These are phyloP conservation scores for Thalassarche chlororhynchos DNA, from an alignment of 2,113 vertebrate genomes.

Conservation along the genomic window DNA sequence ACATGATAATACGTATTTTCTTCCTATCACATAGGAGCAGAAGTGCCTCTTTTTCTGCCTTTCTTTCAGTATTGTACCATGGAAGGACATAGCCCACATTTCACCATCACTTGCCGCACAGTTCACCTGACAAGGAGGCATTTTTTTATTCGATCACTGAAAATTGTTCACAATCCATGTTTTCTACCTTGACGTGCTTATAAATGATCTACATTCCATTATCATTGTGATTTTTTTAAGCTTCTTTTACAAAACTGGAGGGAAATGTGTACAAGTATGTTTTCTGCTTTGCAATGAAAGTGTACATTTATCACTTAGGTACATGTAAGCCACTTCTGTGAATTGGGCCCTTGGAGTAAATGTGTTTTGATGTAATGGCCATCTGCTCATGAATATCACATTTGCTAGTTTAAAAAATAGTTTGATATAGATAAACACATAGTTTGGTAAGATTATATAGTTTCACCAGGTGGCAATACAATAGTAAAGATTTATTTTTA, in stretches of 20 bases:
- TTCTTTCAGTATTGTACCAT: background rate
- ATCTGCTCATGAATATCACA: slow-evolving; percentile 73
- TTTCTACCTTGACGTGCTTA: slow-evolving; percentile 34
- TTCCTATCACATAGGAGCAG: background rate
- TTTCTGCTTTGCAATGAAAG: slow-evolving; percentile 26
- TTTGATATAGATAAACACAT: slow-evolving; percentile 57
- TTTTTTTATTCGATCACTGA: background rate
- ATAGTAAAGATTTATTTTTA: slow-evolving; percentile 45
- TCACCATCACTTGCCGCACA: background rate
- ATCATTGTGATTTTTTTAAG: slow-evolving; percentile 1
- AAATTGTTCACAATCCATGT: background rate
- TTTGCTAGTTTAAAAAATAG: slow-evolving; percentile 63
- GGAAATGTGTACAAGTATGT: slow-evolving; percentile 26
- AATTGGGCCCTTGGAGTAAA: slow-evolving; percentile 65
- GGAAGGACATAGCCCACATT: background rate
- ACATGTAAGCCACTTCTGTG: slow-evolving; percentile 60
- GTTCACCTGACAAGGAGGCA: background rate
- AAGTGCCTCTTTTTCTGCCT: background rate
- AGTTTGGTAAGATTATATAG: slow-evolving; percentile 46
- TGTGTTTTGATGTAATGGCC: slow-evolving; percentile 74
- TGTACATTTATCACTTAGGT: slow-evolving; percentile 68
- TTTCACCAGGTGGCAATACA: slow-evolving; percentile 66
- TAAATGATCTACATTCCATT: background rate
- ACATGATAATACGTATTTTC: background rate
- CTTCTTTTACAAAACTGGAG: slow-evolving; percentile 42